A percentile compares a stretch with the other conserved stretches of the same genome.
These are phyloP conservation scores for Geotrupes spiniger DNA, from an alignment of 2,888 invertebrate species.

Conservation along the genomic window DNA sequence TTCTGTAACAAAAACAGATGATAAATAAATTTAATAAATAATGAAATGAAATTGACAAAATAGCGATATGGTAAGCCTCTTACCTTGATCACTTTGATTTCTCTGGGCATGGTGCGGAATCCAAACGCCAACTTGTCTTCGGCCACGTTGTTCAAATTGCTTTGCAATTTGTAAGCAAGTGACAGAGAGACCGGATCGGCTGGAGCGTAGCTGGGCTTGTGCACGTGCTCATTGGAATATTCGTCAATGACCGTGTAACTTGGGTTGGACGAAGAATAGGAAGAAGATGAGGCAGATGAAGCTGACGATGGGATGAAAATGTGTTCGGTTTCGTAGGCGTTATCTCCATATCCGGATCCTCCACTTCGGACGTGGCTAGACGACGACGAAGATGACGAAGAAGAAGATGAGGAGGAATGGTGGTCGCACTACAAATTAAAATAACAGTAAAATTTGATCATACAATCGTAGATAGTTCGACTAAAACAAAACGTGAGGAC, in stretches of 20 bases:
- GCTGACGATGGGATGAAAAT: background rate
- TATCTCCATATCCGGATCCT: background rate
- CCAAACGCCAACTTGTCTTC: conserved; percentile 57
- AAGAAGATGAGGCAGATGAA: conserved; percentile 8
- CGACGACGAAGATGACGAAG: conserved; percentile 10
- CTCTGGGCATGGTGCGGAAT: conserved; percentile 51
- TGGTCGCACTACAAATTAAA: background rate
- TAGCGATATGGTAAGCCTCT: background rate
- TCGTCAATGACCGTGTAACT: no score
- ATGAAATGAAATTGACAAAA: background rate
- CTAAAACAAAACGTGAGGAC: background rate
- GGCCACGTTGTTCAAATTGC: conserved; percentile 43
- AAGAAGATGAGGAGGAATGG: conserved; percentile 1
- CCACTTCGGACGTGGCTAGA: background rate
- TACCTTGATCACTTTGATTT: conserved; percentile 37
- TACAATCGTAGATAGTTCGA: background rate
- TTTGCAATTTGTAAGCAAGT: conserved; percentile 49
- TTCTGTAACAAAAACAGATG: conserved; percentile 20
- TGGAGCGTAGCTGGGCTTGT: conserved; percentile 30
- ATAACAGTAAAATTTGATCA: background rate
- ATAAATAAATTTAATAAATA: no score
- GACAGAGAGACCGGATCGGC: conserved; percentile 54
- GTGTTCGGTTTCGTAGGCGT: background rate
- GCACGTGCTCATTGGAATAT: no score
- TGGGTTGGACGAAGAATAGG: background rate